Conservation (phyloP, 2,797 vertebrate genomes). For the Coranthus polyacanthus region DNA sequence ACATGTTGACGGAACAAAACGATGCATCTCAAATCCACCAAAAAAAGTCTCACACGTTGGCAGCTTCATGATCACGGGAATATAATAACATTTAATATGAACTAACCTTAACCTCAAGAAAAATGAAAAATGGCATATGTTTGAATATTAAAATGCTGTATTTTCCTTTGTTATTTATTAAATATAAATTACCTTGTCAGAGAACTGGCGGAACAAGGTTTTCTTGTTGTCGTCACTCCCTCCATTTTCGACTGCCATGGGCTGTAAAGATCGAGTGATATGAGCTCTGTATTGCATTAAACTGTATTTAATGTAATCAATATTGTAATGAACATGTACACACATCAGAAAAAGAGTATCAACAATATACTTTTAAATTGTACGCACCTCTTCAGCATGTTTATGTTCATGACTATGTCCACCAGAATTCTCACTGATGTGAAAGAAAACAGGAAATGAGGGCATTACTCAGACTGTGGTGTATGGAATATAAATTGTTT, state of each 20-base stretch:
- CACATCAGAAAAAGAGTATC: too few species aligned
- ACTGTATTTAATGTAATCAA: too few species aligned
- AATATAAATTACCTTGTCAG: slow-evolving; percentile 63
- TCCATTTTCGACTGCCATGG: rapidly evolving
- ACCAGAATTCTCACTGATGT: slow-evolving; percentile 55
- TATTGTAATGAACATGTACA: background rate
- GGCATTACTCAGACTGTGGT: background rate
- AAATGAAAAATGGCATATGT: too few species aligned
- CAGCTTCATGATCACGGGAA: too few species aligned
- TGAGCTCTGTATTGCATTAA: background rate
- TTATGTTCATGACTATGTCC: background rate
- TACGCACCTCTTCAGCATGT: slow-evolving; percentile 30
- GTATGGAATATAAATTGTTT: too few species aligned
- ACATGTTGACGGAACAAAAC: too few species aligned
- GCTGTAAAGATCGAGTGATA: slow-evolving; percentile 26
- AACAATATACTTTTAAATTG: background rate
- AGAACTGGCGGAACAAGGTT: slow-evolving; percentile 52
- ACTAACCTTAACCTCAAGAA: too few species aligned
- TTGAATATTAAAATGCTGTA: background rate
- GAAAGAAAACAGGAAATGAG: slow-evolving; percentile 1
- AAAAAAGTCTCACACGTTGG: too few species aligned
- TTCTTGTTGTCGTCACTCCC: background rate
- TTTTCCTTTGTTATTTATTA: background rate
- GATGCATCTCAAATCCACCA: too few species aligned
- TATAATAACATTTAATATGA: too few species aligned